A percentile compares a stretch with the other conserved stretches of the same genome.
These are phyloP conservation scores for Eristalinus aeneus DNA, from an alignment of 2,888 invertebrate species.

Conservation along the genomic window DNA sequence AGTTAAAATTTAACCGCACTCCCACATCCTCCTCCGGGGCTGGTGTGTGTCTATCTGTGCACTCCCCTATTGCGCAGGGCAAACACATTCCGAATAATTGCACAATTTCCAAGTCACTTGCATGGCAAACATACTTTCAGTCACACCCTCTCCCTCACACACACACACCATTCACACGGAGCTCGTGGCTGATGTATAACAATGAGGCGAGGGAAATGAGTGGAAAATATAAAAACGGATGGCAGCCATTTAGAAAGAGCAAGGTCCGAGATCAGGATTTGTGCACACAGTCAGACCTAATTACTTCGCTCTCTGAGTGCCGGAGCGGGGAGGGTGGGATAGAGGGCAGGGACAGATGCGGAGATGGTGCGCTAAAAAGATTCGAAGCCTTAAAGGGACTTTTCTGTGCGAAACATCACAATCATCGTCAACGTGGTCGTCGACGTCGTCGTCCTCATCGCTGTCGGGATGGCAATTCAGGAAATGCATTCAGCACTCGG, in stretches of 20 bases:
- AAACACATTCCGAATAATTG: slow-evolving; percentile 63
- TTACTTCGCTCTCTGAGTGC: not conserved
- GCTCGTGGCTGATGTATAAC: not conserved
- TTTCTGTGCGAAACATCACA: not conserved
- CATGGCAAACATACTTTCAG: slow-evolving; percentile 50
- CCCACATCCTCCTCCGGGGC: not conserved
- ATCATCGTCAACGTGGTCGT: not conserved
- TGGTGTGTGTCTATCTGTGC: not conserved
- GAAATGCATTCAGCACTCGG: not conserved
- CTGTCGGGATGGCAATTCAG: not conserved
- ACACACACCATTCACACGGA: not conserved
- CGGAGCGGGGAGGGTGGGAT: not conserved
- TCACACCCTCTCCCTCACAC: not conserved
- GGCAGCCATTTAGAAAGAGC: slow-evolving; percentile 17
- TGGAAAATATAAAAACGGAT: slow-evolving; percentile 39
- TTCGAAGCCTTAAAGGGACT: not conserved
- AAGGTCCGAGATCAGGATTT: not conserved
- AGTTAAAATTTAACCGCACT: slow-evolving; percentile 60
- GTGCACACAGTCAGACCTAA: not conserved
- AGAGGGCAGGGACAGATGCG: not conserved
- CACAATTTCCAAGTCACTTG: slow-evolving; percentile 53
- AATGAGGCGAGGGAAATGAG: slow-evolving; percentile 2
- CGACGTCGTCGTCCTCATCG: not conserved
- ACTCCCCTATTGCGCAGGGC: not conserved
- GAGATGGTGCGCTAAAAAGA: not conserved